Percentiles rank a stretch among this genome's conserved stretches.
phyloP scores from a whole-genome alignment of 2,113 vertebrate species.

The Chloebia gouldiae region DNA sequence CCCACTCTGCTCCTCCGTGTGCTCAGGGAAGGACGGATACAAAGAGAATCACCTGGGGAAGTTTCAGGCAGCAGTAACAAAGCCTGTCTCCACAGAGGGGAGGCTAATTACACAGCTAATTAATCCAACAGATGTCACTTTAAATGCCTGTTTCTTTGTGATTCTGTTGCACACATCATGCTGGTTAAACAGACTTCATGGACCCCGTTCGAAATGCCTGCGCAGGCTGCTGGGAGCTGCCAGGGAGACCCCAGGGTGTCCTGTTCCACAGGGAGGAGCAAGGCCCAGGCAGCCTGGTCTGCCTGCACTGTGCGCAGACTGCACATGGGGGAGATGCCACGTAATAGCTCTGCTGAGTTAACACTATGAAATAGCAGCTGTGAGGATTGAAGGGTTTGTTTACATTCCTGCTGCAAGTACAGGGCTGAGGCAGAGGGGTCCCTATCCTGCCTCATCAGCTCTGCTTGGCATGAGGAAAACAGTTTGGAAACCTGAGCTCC shows the following conservation, averaged over 20 bases:
- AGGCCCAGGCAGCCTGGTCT: background rate
- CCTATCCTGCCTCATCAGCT: background rate
- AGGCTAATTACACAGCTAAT: constrained; percentile 76
- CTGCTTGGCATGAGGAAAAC: background rate
- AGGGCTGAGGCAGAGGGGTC: background rate
- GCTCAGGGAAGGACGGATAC: background rate
- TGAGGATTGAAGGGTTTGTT: background rate
- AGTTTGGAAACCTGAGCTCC: constrained; percentile 22
- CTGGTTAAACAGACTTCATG: constrained; percentile 26
- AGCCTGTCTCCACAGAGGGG: constrained; percentile 60
- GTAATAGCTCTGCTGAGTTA: background rate
- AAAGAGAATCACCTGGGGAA: constrained; percentile 70
- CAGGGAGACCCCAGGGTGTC: background rate
- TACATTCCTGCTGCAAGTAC: background rate
- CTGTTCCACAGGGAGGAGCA: fast-evolving
- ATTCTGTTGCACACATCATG: constrained; percentile 20
- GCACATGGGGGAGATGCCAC: fast-evolving
- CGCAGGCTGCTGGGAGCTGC: background rate
- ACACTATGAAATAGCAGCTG: background rate
- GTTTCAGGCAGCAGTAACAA: constrained; percentile 60
- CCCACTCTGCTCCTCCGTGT: background rate
- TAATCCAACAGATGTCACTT: constrained; percentile 74
- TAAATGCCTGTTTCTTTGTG: constrained; percentile 64
- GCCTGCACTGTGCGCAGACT: background rate
- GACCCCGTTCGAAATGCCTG: constrained; percentile 15